Evolutionary conservation across 2,797 vertebrate genomes (phyloP).

Genomic region (Cuculus canorus): DNA sequence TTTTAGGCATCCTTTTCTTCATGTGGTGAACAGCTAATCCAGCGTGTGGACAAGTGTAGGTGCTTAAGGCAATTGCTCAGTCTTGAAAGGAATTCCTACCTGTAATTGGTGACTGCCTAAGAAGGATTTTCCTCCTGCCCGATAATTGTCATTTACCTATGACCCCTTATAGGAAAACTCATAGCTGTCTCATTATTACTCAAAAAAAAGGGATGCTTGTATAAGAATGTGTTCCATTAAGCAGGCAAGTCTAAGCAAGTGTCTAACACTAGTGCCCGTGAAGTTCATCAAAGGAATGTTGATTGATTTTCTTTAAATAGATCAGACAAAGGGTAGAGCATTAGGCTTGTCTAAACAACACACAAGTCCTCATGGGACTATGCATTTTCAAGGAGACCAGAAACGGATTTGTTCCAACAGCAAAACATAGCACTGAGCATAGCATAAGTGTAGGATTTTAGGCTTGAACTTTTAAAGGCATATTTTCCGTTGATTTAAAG

Average conservation of each 20-base stretch:
- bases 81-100: slow-evolving; percentile 40
- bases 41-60: neutral
- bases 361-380: slow-evolving; percentile 23
- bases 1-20: neutral
- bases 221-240: slow-evolving; percentile 50
- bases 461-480: neutral
- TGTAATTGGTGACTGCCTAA: neutral
- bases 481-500: neutral
- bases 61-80: neutral
- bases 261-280: neutral
- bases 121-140: neutral
- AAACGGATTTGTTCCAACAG: slow-evolving; percentile 13
- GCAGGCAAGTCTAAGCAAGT: slow-evolving; percentile 7
- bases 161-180: neutral
- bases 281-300: slow-evolving; percentile 56
- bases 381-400: neutral
- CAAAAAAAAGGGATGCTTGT: neutral
- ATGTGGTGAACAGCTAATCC: neutral
- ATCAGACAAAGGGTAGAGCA: neutral
- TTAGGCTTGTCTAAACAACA: slow-evolving; percentile 41
- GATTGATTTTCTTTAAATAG: slow-evolving; percentile 63
- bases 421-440: neutral
- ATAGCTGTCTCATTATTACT: neutral
- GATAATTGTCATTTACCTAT: slow-evolving; percentile 13
- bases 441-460: neutral